These are phyloP conservation scores for Peromyscus leucopus DNA, from an alignment of 2,113 vertebrate genomes.

Conservation along the genomic window DNA sequence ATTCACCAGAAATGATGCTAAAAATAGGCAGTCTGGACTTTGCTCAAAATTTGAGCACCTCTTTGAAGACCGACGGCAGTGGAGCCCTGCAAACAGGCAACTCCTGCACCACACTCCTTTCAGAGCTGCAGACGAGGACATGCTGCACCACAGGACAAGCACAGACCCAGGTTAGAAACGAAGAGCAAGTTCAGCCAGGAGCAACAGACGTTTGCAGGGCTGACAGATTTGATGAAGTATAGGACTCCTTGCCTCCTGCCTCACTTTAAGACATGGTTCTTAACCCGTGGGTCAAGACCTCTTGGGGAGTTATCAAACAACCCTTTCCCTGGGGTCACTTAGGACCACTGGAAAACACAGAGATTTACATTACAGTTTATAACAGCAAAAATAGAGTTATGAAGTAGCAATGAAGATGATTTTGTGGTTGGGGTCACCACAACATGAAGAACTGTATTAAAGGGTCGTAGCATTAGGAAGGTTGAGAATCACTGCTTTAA, in stretches of 20 bases:
- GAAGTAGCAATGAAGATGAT: background rate
- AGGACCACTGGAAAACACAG: background rate
- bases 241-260: background rate
- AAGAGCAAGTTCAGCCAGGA: constrained; percentile 31
- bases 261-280: background rate
- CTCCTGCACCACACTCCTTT: constrained; percentile 5
- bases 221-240: background rate
- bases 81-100: constrained; percentile 42
- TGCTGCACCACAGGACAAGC: constrained; percentile 49
- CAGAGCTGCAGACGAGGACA: constrained; percentile 47
- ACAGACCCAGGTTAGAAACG: background rate
- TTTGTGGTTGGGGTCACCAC: background rate
- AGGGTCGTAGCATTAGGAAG: background rate
- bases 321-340: background rate
- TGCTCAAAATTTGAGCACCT: constrained; percentile 80
- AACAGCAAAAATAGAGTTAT: background rate
- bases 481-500: background rate
- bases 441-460: background rate
- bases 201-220: background rate
- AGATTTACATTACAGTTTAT: background rate
- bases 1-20: constrained; percentile 85
- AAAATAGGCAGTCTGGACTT: constrained; percentile 86
- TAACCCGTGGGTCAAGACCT: background rate
- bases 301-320: background rate
- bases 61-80: constrained; percentile 73